Conservation (phyloP, 2,888 invertebrate genomes). For the Diabrotica balteata region DNA sequence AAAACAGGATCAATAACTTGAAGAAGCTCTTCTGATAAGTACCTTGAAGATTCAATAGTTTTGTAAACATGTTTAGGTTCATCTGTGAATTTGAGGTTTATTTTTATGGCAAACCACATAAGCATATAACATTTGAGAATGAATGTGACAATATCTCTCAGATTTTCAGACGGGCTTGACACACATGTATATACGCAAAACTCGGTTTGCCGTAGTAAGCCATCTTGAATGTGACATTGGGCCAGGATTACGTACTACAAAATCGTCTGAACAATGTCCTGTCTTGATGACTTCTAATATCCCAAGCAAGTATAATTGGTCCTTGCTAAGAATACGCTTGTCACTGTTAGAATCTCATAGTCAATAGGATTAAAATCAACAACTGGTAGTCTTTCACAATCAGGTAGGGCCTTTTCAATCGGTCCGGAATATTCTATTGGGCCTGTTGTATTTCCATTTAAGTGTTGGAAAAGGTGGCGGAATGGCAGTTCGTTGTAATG, state of each 20-base stretch:
- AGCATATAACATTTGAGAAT: neutral
- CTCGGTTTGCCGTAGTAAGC: neutral
- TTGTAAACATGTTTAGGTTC: neutral
- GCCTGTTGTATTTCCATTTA: neutral
- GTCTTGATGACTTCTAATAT: neutral
- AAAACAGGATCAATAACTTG: constrained; percentile 2
- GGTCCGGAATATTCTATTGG: neutral
- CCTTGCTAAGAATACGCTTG: neutral
- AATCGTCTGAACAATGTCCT: neutral
- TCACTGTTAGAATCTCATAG: neutral
- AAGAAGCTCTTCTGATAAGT: constrained; percentile 3
- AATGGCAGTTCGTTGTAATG: constrained; percentile 7
- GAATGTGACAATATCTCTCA: neutral
- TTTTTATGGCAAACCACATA: neutral
- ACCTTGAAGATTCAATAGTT: neutral
- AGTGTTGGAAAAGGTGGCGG: neutral
- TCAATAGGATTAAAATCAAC: neutral
- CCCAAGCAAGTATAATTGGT: neutral
- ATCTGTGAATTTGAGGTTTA: neutral
- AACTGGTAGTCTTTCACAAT: neutral
- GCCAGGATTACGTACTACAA: neutral
- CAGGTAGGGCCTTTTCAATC: neutral
- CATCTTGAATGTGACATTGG: neutral
- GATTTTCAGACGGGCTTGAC: constrained; percentile 6
- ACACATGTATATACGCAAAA: neutral